phyloP scores from a whole-genome alignment of 2,797 vertebrate species.

The Picus viridis region DNA sequence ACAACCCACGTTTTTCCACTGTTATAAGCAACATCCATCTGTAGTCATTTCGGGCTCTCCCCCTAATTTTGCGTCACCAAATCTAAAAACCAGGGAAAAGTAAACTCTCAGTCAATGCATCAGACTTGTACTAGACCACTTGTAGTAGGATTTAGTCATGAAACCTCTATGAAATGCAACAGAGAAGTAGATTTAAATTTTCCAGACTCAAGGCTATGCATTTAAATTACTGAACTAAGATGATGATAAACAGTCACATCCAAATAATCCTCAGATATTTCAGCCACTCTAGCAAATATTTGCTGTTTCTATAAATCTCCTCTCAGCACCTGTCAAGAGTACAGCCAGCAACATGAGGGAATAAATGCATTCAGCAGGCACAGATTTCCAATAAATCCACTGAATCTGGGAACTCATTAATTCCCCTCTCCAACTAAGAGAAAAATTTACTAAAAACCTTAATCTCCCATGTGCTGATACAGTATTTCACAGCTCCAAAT shows the following conservation, averaged over 20 bases:
- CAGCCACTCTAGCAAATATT: constrained; percentile 41
- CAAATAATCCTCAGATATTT: constrained; percentile 61
- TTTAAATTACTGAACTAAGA: constrained; percentile 50
- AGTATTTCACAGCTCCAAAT: constrained; percentile 35
- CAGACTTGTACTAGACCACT: background rate
- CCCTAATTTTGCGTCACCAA: background rate
- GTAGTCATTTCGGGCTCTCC: background rate
- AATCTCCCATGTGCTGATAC: constrained; percentile 48
- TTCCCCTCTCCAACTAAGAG: constrained; percentile 33
- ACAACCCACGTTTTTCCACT: background rate
- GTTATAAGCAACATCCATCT: background rate
- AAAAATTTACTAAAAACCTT: constrained; percentile 60
- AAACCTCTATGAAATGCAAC: constrained; percentile 27
- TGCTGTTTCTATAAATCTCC: constrained; percentile 55
- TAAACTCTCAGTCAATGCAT: background rate
- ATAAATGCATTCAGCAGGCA: constrained; percentile 17
- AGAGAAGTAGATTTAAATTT: constrained; percentile 29
- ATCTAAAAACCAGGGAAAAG: background rate
- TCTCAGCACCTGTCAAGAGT: constrained; percentile 50
- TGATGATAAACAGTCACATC: constrained; percentile 32
- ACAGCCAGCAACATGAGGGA: background rate
- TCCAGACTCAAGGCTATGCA: background rate
- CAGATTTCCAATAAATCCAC: constrained; percentile 55
- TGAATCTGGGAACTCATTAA: constrained; percentile 34
- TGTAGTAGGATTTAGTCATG: background rate